Percentiles rank a stretch among this genome's conserved stretches.
phyloP scores from a whole-genome alignment of 2,113 vertebrate genomes.

The Chaetops frenatus region DNA sequence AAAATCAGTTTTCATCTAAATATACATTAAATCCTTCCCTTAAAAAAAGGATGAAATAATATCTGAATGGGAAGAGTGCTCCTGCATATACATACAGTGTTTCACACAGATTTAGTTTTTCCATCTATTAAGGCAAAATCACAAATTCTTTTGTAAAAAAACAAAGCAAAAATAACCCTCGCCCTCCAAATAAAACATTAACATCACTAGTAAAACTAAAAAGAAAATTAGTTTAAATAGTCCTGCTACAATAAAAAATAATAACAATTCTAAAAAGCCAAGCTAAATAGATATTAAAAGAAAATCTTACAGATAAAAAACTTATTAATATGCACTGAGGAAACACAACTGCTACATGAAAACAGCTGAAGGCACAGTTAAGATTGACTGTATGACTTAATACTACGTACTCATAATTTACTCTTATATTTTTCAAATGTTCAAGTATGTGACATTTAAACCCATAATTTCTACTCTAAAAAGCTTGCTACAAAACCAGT shows the following conservation, averaged over 20 bases:
- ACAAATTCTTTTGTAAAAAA: not conserved
- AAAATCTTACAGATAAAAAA: not conserved
- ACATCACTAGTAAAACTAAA: not conserved
- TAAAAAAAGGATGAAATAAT: not conserved
- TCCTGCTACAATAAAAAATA: not conserved
- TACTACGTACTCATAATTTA: not conserved
- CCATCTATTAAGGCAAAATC: not conserved
- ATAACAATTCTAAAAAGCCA: not conserved
- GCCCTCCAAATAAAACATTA: not conserved
- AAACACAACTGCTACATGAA: not conserved
- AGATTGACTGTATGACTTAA: not conserved
- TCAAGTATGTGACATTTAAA: not conserved
- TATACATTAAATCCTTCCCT: no score
- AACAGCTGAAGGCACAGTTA: not conserved
- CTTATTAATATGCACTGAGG: not conserved
- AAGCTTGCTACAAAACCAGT: not conserved
- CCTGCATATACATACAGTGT: not conserved
- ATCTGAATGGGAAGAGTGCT: not conserved
- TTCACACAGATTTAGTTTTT: not conserved
- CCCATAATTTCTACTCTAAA: not conserved
- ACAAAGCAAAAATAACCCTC: not conserved
- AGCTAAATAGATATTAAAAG: not conserved
- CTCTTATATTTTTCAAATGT: not conserved
- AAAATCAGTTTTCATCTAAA: no score
- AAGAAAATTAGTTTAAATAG: not conserved